Evolutionary conservation across 2,113 vertebrate genomes (phyloP), one percentile per base, ranked within the genome.

Genomic region (Dinomys branickii): DNA sequence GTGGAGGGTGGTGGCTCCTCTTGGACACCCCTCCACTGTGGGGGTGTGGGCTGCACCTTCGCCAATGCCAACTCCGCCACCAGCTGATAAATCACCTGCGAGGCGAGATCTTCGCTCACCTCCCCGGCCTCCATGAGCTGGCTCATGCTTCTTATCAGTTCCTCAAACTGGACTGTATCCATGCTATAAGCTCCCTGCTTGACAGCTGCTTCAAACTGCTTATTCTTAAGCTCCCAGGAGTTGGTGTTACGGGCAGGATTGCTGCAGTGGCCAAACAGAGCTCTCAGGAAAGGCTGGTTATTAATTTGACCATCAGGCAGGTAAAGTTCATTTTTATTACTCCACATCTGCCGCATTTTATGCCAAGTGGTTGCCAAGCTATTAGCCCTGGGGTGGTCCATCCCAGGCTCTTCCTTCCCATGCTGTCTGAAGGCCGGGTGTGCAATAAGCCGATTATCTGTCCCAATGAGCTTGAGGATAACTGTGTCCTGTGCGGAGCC

Each of bases 391-490:
- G 98, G 97, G 75, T 96, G 98, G 1, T 98, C 98, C 0, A 73
- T 3, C 19, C 85, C 30, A 0, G 92, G 33, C 35, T 1, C 14
- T 1, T 59, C 96, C 54, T 56, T 13, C 38, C 26, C 0, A 0
- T 73, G 97, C 52, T 97, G 98, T 1, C 54, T 77, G 0, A 97
- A 97, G 69, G 80, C 90, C 0, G 99, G 99, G 12, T 98, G 98
- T 14, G 98, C 98, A 1, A 99, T 97, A 44, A 99, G 98, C 30
- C 98, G 96, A 97, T 99, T 98, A 96, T 99, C 98, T 0, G 98
- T 98, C 0, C 99, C 99, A 1, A 99, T 99, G 67, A 99, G 99
- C 82, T 99, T 99, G 19, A 99, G 98, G 9, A 99, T 98, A 16
- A 99, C 98, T 0, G 98, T 98, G 35, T 99, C 99, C 0, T 97